Evolutionary conservation across 2,113 vertebrate species (phyloP).

Genomic region (Zapus hudsonius): DNA sequence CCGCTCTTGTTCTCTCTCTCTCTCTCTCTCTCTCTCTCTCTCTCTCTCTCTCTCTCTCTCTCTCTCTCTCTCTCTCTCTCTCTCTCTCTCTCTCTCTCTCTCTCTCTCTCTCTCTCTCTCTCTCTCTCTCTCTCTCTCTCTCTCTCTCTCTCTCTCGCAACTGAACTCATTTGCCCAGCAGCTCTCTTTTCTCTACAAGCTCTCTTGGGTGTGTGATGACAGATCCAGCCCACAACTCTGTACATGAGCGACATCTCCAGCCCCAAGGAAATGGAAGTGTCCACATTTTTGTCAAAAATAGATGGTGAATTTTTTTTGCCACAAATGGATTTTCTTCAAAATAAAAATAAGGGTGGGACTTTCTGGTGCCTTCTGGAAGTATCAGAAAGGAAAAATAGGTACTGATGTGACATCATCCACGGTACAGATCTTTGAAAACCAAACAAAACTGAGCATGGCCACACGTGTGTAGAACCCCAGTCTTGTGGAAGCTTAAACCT

Average conservation of each 20-base stretch:
- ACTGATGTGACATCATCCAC: not conserved
- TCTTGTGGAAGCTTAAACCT: no score
- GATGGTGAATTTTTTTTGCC: not conserved
- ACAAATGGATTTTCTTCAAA: slow-evolving; percentile 3
- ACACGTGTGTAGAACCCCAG: no score
- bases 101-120: no score
- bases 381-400: not conserved
- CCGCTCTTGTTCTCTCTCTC: no score
- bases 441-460: not conserved
- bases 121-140: no score
- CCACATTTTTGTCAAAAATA: not conserved
- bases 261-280: not conserved
- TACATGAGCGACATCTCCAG: not conserved
- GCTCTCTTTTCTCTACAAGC: not conserved
- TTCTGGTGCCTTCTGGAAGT: not conserved
- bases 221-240: not conserved
- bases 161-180: not conserved
- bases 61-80: no score
- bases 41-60: no score
- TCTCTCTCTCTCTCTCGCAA: not conserved
- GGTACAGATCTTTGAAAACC: not conserved
- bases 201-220: not conserved
- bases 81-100: no score
- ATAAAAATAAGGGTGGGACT: not conserved
- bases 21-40: no score